Base-by-base conservation (phyloP, 2,113 vertebrate species). In the Eurystomus gularis region DNA sequence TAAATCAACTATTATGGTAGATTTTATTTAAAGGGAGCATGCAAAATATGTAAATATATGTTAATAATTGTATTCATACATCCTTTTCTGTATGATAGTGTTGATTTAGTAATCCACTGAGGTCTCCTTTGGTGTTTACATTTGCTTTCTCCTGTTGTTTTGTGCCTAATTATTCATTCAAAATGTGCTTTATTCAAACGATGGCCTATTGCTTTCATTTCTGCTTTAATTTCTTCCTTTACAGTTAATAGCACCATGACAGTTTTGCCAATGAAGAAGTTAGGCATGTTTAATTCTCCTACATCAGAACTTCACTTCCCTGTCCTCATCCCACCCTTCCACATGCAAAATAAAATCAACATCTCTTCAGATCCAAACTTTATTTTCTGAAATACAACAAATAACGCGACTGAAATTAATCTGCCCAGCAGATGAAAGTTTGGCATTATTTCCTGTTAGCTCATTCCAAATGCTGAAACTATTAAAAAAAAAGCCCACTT, bases 171-270 rank as follows among this genome's bases (percentile, higher is more conserved):
- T 94, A 90, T 80, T 93, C 9, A 92, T 95, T 95, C 62, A 86
- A 71, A 65, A 91, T 52, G 61, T 88, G 51, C 71, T 60, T 90
- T 93, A 94, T 90, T 82, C 57, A 93, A 89, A 62, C 6, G 2
- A 83, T 94, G 54, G 54, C 79, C 91, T 91, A 62, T 79, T 96
- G 86, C 75, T 87, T 95, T 95, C 35, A 66, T 86, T 95, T 82
- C 49, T 95, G 52, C 46, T 88, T 82, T 90, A 11, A 51, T 68
- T 93, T 66, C 77, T 71, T 82, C 52, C 39, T 87, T 82, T 75
- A 66, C 9, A 29, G 55, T 64, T 81, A 93, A 64, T 69, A 93
- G 7, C 26, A 84, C 29, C 61, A 69, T 72, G 77, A 83, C 57
- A 78, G 57, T 78, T 91, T 92, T 92, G 58, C 60, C 82, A 77